These are phyloP conservation scores for Acrocyrtus sp. DNA, from an alignment of 2,888 invertebrate species.

Conservation along the genomic window DNA sequence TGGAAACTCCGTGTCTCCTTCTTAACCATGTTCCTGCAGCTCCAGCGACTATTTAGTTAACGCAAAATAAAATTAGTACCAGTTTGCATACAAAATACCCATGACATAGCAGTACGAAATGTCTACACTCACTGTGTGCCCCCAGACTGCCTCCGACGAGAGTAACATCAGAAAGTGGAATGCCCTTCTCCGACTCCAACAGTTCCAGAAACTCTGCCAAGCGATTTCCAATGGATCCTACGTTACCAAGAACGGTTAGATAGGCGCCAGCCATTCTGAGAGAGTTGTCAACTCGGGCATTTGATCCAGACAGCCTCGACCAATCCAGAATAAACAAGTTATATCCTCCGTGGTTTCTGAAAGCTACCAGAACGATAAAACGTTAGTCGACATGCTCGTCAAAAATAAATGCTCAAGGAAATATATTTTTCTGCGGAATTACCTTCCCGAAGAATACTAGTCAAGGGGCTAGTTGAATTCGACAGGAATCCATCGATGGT, in stretches of 20 bases:
- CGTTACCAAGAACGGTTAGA: conserved; percentile 39
- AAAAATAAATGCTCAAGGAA: neutral
- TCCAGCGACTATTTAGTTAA: conserved; percentile 26
- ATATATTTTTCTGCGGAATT: conserved; percentile 1
- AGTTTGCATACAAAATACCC: too few species aligned
- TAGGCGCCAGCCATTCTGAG: conserved; percentile 26
- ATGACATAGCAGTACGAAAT: neutral
- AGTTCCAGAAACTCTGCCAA: conserved; percentile 51
- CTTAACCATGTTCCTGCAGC: conserved; percentile 11
- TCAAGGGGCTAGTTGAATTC: conserved; percentile 33
- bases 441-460: neutral
- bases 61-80: neutral
- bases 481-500: conserved; percentile 47
- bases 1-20: neutral
- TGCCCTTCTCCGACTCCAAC: conserved; percentile 20
- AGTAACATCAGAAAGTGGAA: conserved; percentile 34
- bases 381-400: neutral
- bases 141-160: conserved; percentile 54
- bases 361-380: conserved; percentile 1
- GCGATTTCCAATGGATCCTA: conserved; percentile 38
- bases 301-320: conserved; percentile 47
- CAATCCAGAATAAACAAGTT: conserved; percentile 54
- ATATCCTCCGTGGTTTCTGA: neutral
- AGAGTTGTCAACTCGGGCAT: conserved; percentile 21
- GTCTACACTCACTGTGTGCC: conserved; percentile 42